Evolutionary conservation across 1,140 invertebrate genomes (phyloP).

Genomic region (Olivierus martensii): DNA sequence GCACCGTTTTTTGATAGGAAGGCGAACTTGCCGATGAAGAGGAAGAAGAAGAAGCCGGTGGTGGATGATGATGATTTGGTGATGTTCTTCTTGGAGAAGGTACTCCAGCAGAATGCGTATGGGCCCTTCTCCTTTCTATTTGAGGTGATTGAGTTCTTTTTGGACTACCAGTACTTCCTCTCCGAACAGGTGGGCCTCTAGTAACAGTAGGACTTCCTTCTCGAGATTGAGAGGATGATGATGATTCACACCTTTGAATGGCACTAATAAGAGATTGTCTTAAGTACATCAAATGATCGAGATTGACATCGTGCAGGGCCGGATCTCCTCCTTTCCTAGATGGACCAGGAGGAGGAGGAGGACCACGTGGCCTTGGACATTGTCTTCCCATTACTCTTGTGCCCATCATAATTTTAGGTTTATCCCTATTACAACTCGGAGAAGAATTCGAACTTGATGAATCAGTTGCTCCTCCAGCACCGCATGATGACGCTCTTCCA

Average conservation of each 20-base stretch:
- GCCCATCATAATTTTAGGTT: slow-evolving; percentile 31
- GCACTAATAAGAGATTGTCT: slow-evolving; percentile 27
- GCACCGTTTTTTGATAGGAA: slow-evolving; percentile 15
- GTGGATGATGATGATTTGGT: neutral
- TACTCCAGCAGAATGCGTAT: neutral
- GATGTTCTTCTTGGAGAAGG: neutral
- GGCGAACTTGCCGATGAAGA: neutral
- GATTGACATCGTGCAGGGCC: slow-evolving; percentile 20
- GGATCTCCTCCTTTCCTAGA: slow-evolving; percentile 5
- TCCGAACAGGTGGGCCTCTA: neutral
- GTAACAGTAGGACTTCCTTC: neutral
- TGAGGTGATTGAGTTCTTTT: neutral
- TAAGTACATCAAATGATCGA: slow-evolving; percentile 28
- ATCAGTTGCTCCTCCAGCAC: neutral
- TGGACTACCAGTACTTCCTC: neutral
- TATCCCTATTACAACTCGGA: slow-evolving; percentile 7
- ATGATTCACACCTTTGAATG: slow-evolving; percentile 24
- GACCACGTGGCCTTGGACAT: slow-evolving; percentile 11
- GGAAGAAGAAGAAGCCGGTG: neutral
- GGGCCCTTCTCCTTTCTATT: neutral
- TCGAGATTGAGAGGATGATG: neutral
- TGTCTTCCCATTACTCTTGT: slow-evolving; percentile 26
- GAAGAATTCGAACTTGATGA: neutral
- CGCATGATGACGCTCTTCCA: slow-evolving; percentile 2
- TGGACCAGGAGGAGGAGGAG: neutral